A percentile compares a stretch with the other conserved stretches of the same genome.
Evolutionary conservation across 2,888 invertebrate genomes (phyloP).

Genomic region (Lochmaea capreae): DNA sequence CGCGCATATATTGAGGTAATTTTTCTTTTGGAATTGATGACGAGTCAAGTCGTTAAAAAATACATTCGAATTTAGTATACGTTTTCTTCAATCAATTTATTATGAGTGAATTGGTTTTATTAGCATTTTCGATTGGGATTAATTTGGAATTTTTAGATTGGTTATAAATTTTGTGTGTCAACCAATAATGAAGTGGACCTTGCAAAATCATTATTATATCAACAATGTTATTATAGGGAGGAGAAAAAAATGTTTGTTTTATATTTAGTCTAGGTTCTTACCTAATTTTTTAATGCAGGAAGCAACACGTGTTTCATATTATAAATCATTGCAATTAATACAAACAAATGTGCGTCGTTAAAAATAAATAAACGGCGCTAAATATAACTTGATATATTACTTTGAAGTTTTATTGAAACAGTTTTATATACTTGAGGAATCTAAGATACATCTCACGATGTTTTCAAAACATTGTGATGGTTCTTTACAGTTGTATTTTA

Average conservation of each 20-base stretch:
- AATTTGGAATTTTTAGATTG: constrained; percentile 17
- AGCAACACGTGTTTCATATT: neutral
- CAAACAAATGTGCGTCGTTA: neutral
- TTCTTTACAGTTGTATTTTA: no score
- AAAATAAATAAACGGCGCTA: neutral
- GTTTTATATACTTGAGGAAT: no score
- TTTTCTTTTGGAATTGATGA: constrained; percentile 17
- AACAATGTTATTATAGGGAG: neutral
- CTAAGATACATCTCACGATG: no score
- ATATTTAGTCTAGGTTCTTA: neutral
- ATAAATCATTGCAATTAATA: neutral
- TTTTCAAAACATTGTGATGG: no score
- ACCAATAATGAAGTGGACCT: constrained; percentile 9
- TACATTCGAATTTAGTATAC: neutral
- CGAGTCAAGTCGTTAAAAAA: neutral
- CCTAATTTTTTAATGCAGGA: neutral
- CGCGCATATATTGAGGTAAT: constrained; percentile 14
- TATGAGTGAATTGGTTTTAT: neutral
- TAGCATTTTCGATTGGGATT: constrained; percentile 18
- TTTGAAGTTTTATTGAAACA: no score
- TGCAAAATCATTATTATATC: constrained; percentile 7
- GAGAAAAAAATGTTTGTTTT: no score
- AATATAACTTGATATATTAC: no score
- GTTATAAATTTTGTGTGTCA: neutral
- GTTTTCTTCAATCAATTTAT: constrained; percentile 12